phyloP scores from a whole-genome alignment of 2,888 invertebrate species.

The Agriopis marginaria region DNA sequence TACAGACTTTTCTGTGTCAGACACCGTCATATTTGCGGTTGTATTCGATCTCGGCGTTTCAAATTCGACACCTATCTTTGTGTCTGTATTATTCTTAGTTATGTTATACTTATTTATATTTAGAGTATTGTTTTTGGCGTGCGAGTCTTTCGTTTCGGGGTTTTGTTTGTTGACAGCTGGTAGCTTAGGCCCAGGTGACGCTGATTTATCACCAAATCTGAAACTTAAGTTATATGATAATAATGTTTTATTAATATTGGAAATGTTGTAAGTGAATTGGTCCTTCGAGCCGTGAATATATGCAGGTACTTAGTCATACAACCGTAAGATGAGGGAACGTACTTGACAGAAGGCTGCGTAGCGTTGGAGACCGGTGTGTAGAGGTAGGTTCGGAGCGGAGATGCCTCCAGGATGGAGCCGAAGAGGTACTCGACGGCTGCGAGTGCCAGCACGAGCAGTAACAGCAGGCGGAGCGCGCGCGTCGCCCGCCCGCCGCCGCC shows the following conservation, averaged over 20 bases:
- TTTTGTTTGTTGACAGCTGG: slow-evolving; percentile 48
- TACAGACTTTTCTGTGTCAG: slow-evolving; percentile 23
- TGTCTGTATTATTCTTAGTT: slow-evolving; percentile 46
- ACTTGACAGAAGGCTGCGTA: slow-evolving; percentile 73
- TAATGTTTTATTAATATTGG: too few relatives aligned
- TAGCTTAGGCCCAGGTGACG: slow-evolving; percentile 61
- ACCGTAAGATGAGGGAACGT: slow-evolving; percentile 23
- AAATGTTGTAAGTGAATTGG: neutral
- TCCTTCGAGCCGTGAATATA: neutral
- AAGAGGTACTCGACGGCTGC: slow-evolving; percentile 90
- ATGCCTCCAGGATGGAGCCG: slow-evolving; percentile 88
- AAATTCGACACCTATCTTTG: slow-evolving; percentile 35
- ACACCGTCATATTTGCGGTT: slow-evolving; percentile 49
- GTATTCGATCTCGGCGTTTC: slow-evolving; percentile 50
- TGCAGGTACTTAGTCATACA: neutral
- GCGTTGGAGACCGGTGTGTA: slow-evolving; percentile 81
- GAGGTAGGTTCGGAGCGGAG: slow-evolving; percentile 77
- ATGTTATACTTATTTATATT: slow-evolving; percentile 39
- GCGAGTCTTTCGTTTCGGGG: slow-evolving; percentile 48
- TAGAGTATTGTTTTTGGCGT: slow-evolving; percentile 44
- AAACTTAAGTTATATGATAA: slow-evolving; percentile 12
- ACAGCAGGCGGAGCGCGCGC: slow-evolving; percentile 81
- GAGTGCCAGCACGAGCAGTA: slow-evolving; percentile 87
- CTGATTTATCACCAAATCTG: slow-evolving; percentile 66
- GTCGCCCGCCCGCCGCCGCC: slow-evolving; percentile 79